phyloP scores from a whole-genome alignment of 2,113 vertebrate species.

The Pleuronectes platessa region DNA sequence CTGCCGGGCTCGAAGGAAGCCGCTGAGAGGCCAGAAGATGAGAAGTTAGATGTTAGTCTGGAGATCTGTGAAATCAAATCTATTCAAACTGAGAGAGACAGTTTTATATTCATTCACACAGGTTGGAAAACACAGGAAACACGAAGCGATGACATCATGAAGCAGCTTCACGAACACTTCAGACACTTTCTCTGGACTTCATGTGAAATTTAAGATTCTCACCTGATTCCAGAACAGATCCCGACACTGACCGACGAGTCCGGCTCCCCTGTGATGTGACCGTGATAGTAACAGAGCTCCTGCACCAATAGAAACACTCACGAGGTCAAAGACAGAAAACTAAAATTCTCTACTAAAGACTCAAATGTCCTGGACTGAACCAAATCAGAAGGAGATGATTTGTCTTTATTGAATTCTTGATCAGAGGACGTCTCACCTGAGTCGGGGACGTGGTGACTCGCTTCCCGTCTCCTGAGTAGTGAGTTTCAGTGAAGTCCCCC shows the following conservation, averaged over 20 bases:
- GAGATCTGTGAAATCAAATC: no score
- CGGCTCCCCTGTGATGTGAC: constrained; percentile 78
- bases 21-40: constrained; percentile 74
- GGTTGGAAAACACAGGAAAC: no score
- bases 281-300: constrained; percentile 94
- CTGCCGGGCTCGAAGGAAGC: constrained; percentile 81
- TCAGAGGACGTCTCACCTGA: constrained; percentile 71
- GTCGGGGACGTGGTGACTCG: constrained; percentile 75
- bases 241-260: constrained; percentile 87
- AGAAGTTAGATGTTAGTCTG: no score
- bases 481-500: constrained; percentile 83
- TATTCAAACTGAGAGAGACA: no score
- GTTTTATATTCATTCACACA: no score
- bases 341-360: no score
- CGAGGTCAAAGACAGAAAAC: not conserved
- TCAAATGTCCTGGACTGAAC: no score
- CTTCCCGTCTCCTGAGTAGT: constrained; percentile 79
- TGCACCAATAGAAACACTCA: constrained; percentile 47
- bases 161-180: no score
- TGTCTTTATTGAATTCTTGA: not conserved
- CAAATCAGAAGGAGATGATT: no score
- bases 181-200: no score
- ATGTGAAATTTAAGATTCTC: not conserved
- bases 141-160: no score
- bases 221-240: constrained; percentile 88